phyloP scores from a whole-genome alignment of 2,113 vertebrate species.

The Ovibos moschatus region DNA sequence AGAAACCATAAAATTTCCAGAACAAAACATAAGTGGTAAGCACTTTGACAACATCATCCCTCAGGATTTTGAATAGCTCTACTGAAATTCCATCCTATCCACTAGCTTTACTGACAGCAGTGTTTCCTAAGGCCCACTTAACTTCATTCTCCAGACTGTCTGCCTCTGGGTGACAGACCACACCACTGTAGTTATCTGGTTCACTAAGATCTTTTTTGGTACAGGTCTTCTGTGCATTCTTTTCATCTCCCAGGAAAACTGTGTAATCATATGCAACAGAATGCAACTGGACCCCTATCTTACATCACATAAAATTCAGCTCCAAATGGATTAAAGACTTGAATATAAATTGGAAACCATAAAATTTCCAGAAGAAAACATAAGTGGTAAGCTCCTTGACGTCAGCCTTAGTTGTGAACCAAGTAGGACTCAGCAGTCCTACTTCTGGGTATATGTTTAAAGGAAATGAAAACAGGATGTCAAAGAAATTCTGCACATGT shows the following conservation, averaged over 20 bases:
- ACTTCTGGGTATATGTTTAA: background rate
- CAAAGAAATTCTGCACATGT: background rate
- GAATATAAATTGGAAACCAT: background rate
- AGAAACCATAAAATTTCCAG: no score
- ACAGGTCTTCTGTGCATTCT: background rate
- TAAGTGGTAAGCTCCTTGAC: background rate
- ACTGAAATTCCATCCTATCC: background rate
- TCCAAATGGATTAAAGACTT: background rate
- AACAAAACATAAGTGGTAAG: no score
- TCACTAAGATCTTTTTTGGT: background rate
- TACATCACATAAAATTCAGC: background rate
- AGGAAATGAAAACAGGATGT: background rate
- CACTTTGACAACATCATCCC: background rate
- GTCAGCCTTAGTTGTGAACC: background rate
- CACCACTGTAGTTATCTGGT: background rate
- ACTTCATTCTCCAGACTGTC: background rate
- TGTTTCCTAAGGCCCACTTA: background rate
- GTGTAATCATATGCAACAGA: background rate
- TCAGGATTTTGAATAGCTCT: background rate
- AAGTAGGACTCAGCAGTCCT: background rate
- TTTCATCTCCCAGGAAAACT: background rate
- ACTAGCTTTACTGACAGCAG: background rate
- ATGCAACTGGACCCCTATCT: background rate
- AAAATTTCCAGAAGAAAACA: background rate
- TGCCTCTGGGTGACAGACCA: background rate